Evolutionary conservation across 2,113 vertebrate species (phyloP), one percentile per base, ranked within the genome.

Genomic region (Penelope pileata): DNA sequence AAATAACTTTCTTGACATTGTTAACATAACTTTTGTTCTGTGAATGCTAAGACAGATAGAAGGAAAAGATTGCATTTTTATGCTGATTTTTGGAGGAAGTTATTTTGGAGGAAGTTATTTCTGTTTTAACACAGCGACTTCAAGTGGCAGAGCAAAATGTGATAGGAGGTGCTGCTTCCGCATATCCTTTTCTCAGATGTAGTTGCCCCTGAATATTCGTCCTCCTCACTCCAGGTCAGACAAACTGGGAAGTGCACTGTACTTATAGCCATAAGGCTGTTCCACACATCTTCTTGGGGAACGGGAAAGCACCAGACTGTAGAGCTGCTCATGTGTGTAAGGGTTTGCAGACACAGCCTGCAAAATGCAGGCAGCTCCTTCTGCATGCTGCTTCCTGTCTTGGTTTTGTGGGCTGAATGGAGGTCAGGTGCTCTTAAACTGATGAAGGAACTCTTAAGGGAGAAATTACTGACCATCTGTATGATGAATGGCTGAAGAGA

Each of bases 241-340:
- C 7, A 12, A 63, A 40, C 36, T 18, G 10, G 16, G 60, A 60
- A 1, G 4, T 19, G 26, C 17, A 2, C 42, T 1, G 0, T 6
- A 14, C 51, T 42, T 30, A 23, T 0, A n/a, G n/a, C n/a, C n/a
- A n/a, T n/a, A n/a, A n/a, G 1, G 15, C 66, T 62, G 47, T 42
- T 34, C 48, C 2, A 0, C 0, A 3, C 24, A 34, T 21, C 27
- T 9, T 34, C 34, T 4, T 21, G 0, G 3, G 58, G 43, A 62
- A 51, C 0, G 0, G 21, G 56, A 15, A 30, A 42, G 38, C 14
- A 2, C 12, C 43, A 0, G 3, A 30, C 26, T 3, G 13, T 10
- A 19, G 56, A 45, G 34, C 38, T 10, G 34, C 13, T 45, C 3
- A 0, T 3, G 9, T 16, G 22, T 7, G 2, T 0, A 1, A 62